Percentiles rank a stretch among this genome's conserved stretches.
These are phyloP conservation scores for Caenorhabditis wallacei DNA, from an alignment of 2,888 invertebrate species.

Conservation along the genomic window DNA sequence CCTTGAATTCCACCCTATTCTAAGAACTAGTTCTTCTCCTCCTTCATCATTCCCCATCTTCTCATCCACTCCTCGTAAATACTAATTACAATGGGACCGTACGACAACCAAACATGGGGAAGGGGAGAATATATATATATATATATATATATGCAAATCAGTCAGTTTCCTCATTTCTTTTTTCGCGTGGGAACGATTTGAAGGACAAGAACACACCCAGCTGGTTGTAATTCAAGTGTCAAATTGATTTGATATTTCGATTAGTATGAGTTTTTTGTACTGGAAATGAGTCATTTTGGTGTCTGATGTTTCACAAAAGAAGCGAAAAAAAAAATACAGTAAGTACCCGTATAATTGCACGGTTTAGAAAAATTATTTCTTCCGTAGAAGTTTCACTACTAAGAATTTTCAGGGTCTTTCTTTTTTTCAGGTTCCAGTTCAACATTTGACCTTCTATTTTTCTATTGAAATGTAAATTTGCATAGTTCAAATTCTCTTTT, in stretches of 20 bases:
- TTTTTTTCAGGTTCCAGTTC: not conserved
- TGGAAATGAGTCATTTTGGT: slow-evolving; percentile 28
- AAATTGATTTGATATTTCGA: slow-evolving; percentile 34
- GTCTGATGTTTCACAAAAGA: slow-evolving; percentile 14
- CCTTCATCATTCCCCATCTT: slow-evolving; percentile 1
- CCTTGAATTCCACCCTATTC: not conserved
- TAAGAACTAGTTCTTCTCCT: slow-evolving; percentile 49
- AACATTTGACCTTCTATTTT: slow-evolving; percentile 11
- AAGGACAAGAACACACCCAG: slow-evolving; percentile 39
- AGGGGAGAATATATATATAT: slow-evolving; percentile 19
- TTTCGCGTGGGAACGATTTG: slow-evolving; percentile 43
- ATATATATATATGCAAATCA: slow-evolving; percentile 55
- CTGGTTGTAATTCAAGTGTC: slow-evolving; percentile 10
- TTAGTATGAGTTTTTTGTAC: slow-evolving; percentile 9
- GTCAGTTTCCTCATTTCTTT: slow-evolving; percentile 29
- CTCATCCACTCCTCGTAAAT: slow-evolving; percentile 39
- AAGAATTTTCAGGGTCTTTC: no score
- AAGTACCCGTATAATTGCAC: slow-evolving; percentile 21
- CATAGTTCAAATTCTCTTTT: slow-evolving; percentile 19
- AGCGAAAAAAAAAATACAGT: not conserved
- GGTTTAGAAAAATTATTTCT: not conserved
- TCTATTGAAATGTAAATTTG: slow-evolving; percentile 38
- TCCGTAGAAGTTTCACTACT: no score
- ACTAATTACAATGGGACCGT: slow-evolving; percentile 56
- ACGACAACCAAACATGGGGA: slow-evolving; percentile 48